phyloP scores from a whole-genome alignment of 2,113 vertebrate species.

The Corythornis madagascariensis region DNA sequence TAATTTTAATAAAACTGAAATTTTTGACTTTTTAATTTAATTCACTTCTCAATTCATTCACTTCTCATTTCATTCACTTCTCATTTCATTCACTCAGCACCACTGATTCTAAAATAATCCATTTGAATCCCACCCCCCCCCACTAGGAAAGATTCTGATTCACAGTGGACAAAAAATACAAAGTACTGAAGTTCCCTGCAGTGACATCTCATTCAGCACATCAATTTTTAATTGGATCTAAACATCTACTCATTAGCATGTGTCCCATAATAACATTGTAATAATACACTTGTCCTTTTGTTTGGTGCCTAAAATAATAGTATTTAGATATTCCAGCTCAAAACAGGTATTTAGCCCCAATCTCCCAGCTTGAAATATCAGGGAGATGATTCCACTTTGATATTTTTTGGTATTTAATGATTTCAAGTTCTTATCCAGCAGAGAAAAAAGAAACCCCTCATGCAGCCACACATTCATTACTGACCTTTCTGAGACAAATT shows the following conservation, averaged over 20 bases:
- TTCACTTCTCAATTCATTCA: neutral
- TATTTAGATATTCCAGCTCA: neutral
- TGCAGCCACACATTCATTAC: neutral
- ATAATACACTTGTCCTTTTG: neutral
- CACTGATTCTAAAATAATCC: neutral
- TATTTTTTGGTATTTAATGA: neutral
- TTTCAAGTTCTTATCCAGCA: neutral
- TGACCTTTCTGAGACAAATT: slow-evolving; percentile 22
- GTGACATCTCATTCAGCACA: neutral
- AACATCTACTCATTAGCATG: neutral
- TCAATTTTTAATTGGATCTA: neutral
- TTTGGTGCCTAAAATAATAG: neutral
- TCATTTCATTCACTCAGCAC: neutral
- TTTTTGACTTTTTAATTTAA: neutral
- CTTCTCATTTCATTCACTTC: neutral
- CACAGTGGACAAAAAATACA: neutral
- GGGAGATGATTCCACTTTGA: neutral
- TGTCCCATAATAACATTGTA: neutral
- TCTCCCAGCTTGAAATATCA: neutral
- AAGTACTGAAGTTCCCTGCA: neutral
- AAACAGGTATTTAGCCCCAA: neutral
- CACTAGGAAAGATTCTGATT: neutral
- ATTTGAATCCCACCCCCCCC: neutral
- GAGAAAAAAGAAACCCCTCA: neutral
- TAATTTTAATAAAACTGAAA: neutral